Evolutionary conservation across 2,888 invertebrate species (phyloP).

Genomic region (Cryptocheilus praepositus): DNA sequence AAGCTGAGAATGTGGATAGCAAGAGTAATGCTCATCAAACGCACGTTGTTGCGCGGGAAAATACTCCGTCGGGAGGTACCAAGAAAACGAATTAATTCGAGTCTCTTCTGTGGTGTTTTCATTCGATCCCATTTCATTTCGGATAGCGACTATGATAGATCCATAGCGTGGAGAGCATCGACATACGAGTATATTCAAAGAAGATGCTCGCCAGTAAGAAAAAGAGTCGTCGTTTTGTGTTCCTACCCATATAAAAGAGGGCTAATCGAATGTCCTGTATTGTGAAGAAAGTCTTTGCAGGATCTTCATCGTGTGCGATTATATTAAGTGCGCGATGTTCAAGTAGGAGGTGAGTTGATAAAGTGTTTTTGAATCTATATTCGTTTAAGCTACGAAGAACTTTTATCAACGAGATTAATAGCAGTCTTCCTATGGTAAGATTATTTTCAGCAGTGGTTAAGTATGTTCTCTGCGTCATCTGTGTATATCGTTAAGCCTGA

Average conservation of each 20-base stretch:
- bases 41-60: conserved; percentile 25
- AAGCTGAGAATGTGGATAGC: conserved; percentile 48
- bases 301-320: not conserved
- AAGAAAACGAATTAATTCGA: conserved; percentile 43
- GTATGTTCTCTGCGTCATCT: too few relatives aligned
- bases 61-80: conserved; percentile 27
- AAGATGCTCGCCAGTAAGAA: not conserved
- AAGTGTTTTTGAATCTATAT: not conserved
- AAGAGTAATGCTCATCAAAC: not conserved
- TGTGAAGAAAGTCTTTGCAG: not conserved
- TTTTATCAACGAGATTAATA: too few relatives aligned
- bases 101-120: not conserved
- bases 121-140: not conserved
- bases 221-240: not conserved
- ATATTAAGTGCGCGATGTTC: not conserved
- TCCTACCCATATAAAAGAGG: not conserved
- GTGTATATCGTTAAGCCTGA: too few relatives aligned
- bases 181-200: not conserved
- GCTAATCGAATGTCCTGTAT: too few relatives aligned
- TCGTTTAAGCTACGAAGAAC: too few relatives aligned
- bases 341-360: not conserved
- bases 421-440: too few relatives aligned
- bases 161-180: not conserved
- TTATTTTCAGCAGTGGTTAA: too few relatives aligned
- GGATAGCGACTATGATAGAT: conserved; percentile 4